Evolutionary conservation across 2,888 invertebrate genomes (phyloP), one percentile per base, ranked within the genome.

Genomic region (Trissonchulus latispiculum): DNA sequence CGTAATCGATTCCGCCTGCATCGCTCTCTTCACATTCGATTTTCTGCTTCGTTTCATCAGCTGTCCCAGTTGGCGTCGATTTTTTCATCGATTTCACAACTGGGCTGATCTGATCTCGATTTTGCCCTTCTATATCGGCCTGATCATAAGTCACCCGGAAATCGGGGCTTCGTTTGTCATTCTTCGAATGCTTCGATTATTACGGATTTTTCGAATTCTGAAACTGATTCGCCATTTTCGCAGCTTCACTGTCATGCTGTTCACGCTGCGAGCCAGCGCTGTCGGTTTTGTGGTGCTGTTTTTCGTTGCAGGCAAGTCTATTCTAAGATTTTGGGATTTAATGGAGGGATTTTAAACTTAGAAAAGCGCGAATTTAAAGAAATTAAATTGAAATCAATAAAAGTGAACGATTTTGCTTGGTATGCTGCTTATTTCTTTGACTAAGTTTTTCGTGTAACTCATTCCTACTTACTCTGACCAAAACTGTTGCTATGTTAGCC

Each of bases 141-240:
- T 64, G 35, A 64, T 64, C 8, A 64, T 33, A 8, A n/a, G 31
- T 15, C 32, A 29, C 18, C 35, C 35, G 28, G 35, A 64, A 64
- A 15, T 33, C 31, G 31, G 31, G 28, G 35, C 66, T n/a, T 18
- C 66, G 31, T 32, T 64, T 18, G 66, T 28, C 8, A n/a, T 33
- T 8, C 8, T 64, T 32, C 66, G 66, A 64, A 64, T 64, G 8
- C 66, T 64, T 8, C 66, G 66, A 15, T n/a, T 93, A 93, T 81
- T 92, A 90, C 68, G 71, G 28, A 28, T 64, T 32, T 64, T 64
- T 64, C 66, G 66, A 8, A n/a, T 64, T 64, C 35, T 64, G 31
- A 64, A 64, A 64, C 18, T 33, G 35, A 32, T 33, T 29, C 66
- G 66, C 8, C 35, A 64, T 64, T 64, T 33, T 32, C 32, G 35